These are phyloP conservation scores for Abrostola tripartita DNA, from an alignment of 2,888 invertebrate species.

Conservation along the genomic window DNA sequence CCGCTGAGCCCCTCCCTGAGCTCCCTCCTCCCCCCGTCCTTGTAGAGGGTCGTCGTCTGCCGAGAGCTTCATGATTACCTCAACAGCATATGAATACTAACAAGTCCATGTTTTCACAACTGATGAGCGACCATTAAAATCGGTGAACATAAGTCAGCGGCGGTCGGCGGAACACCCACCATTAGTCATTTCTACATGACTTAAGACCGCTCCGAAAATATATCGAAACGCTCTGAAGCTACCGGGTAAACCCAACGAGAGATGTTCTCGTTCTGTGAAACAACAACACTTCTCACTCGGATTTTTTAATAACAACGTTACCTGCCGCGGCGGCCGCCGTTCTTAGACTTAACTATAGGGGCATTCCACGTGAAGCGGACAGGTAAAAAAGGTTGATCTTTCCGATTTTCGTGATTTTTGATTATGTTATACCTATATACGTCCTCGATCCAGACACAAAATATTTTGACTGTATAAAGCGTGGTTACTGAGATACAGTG, in stretches of 20 bases:
- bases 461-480: too few relatives aligned
- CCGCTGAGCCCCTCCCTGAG: too few relatives aligned
- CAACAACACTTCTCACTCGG: background rate
- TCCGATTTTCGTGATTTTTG: too few relatives aligned
- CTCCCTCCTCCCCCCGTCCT: too few relatives aligned
- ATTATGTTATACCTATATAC: too few relatives aligned
- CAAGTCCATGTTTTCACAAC: constrained; percentile 2
- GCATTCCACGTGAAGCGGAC: too few relatives aligned
- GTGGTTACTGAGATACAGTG: too few relatives aligned
- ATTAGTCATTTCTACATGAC: constrained; percentile 2
- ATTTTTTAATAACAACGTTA: constrained; percentile 10
- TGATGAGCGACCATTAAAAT: constrained; percentile 2
- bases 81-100: constrained; percentile 1
- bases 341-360: background rate
- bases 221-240: background rate
- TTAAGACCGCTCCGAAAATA: background rate
- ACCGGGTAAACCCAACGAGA: background rate
- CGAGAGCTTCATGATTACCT: constrained; percentile 1
- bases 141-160: constrained; percentile 2
- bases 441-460: too few relatives aligned
- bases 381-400: too few relatives aligned
- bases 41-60: background rate
- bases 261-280: background rate
- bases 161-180: background rate
- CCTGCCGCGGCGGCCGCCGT: too few relatives aligned